phyloP scores from a whole-genome alignment of 2,888 invertebrate genomes.

The Pegoplata infirma region DNA sequence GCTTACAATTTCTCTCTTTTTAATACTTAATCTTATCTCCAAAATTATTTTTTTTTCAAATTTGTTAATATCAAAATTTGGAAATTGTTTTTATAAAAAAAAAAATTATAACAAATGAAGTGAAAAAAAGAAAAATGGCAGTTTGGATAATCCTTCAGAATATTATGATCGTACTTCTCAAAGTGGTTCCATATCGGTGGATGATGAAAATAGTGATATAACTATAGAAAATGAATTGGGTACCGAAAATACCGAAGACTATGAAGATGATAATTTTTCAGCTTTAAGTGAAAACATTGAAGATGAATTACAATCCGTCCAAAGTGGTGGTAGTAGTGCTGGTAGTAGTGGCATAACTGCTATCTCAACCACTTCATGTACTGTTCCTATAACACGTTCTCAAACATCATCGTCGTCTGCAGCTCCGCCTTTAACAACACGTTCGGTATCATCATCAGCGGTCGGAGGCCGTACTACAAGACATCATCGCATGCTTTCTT shows the following conservation, averaged over 20 bases:
- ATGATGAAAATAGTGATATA: constrained; percentile 77
- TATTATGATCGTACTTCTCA: constrained; percentile 70
- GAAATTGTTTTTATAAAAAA: not conserved
- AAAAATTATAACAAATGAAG: constrained; percentile 49
- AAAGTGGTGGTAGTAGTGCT: constrained; percentile 48
- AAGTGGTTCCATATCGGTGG: constrained; percentile 76
- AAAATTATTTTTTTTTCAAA: not conserved
- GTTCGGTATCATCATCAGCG: constrained; percentile 60
- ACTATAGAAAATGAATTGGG: constrained; percentile 72
- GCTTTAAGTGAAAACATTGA: constrained; percentile 74
- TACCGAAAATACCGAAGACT: constrained; percentile 73
- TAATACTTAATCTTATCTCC: not conserved
- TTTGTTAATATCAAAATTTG: not conserved
- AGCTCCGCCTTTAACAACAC: constrained; percentile 45
- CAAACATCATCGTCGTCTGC: constrained; percentile 5
- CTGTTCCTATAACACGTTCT: constrained; percentile 9
- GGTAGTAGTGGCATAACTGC: not conserved
- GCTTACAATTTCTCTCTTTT: not conserved
- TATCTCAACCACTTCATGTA: not conserved
- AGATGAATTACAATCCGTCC: constrained; percentile 66
- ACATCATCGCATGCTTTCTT: constrained; percentile 25
- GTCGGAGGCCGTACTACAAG: constrained; percentile 37
- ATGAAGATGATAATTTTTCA: constrained; percentile 74
- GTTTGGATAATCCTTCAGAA: constrained; percentile 70
- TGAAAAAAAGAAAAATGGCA: constrained; percentile 69